Evolutionary conservation across 2,797 vertebrate genomes (phyloP).

Genomic region (Lithobates sylvaticus): DNA sequence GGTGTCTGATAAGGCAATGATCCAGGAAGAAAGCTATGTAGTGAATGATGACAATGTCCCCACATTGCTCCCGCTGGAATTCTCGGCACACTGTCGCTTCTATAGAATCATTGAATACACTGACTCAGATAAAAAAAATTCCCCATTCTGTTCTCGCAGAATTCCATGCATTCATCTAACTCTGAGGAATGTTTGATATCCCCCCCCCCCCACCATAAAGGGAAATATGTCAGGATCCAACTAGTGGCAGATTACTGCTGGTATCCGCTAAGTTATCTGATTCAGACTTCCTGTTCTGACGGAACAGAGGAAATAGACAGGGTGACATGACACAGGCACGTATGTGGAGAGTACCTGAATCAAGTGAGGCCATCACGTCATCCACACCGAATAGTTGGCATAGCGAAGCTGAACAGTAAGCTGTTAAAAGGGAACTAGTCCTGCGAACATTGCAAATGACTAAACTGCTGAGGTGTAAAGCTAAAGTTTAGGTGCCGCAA

Average conservation of each 20-base stretch:
- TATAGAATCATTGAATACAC: not conserved
- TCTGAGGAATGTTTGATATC: slow-evolving; percentile 41
- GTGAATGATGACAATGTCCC: not conserved
- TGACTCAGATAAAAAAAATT: slow-evolving; percentile 9
- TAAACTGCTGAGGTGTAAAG: too few relatives aligned
- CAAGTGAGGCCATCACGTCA: slow-evolving; percentile 5
- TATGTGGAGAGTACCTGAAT: slow-evolving; percentile 42
- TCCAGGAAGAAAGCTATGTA: not conserved
- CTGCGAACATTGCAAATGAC: too few relatives aligned
- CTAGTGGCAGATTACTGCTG: not conserved
- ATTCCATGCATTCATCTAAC: slow-evolving; percentile 37
- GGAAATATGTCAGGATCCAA: slow-evolving; percentile 33
- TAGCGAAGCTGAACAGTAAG: slow-evolving; percentile 34
- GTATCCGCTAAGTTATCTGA: slow-evolving; percentile 32
- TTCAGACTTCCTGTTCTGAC: slow-evolving; percentile 44
- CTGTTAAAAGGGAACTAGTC: slow-evolving; percentile 10
- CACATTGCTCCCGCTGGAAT: not conserved
- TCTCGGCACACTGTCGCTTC: not conserved
- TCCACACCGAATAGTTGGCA: slow-evolving; percentile 31
- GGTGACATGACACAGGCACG: slow-evolving; percentile 9
- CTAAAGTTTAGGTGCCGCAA: too few relatives aligned
- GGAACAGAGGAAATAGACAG: slow-evolving; percentile 42
- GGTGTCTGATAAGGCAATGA: not conserved
- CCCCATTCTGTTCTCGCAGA: not conserved
- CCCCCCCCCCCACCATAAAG: slow-evolving; percentile 20